Conservation (phyloP, 2,113 vertebrate species). For the Enhydra lutris region DNA sequence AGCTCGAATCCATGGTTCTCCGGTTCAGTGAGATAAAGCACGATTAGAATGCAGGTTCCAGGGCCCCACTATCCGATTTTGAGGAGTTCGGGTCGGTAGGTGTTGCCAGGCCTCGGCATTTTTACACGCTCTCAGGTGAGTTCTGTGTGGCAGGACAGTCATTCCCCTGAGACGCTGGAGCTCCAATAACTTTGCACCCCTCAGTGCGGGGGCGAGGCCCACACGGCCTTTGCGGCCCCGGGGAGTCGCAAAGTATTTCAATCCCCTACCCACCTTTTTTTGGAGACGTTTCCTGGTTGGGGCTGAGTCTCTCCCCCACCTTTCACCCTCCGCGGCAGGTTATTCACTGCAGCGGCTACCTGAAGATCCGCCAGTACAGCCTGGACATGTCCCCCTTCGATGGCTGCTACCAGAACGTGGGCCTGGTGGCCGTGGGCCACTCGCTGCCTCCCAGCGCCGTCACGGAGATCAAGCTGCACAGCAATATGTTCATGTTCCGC, state of each 20-base stretch:
- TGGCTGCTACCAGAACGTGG: constrained; percentile 98
- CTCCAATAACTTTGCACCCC: background rate
- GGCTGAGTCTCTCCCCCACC: background rate
- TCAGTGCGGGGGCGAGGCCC: background rate
- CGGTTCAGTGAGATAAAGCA: background rate
- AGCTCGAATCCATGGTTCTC: background rate
- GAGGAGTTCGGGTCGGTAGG: background rate
- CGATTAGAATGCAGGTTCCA: background rate
- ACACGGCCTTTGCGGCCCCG: accelerated
- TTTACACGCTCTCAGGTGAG: background rate
- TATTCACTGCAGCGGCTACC: constrained; percentile 97
- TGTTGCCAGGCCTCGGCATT: background rate
- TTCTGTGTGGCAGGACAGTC: background rate
- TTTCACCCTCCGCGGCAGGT: constrained; percentile 81
- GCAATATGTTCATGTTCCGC: constrained; percentile 99
- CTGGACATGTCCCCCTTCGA: constrained; percentile 98
- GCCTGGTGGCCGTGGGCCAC: constrained; percentile 97
- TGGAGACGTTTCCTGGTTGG: background rate
- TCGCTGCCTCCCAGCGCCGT: constrained; percentile 96
- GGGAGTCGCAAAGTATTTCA: background rate
- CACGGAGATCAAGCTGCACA: constrained; percentile 97
- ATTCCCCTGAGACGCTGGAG: background rate
- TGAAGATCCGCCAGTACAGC: constrained; percentile 98
- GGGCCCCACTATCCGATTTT: background rate
- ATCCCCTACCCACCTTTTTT: too few relatives aligned